Percentiles rank a stretch among this genome's conserved stretches.
These are phyloP conservation scores for Brachypodius melanocephalos DNA, from an alignment of 2,113 vertebrate genomes.

Conservation along the genomic window DNA sequence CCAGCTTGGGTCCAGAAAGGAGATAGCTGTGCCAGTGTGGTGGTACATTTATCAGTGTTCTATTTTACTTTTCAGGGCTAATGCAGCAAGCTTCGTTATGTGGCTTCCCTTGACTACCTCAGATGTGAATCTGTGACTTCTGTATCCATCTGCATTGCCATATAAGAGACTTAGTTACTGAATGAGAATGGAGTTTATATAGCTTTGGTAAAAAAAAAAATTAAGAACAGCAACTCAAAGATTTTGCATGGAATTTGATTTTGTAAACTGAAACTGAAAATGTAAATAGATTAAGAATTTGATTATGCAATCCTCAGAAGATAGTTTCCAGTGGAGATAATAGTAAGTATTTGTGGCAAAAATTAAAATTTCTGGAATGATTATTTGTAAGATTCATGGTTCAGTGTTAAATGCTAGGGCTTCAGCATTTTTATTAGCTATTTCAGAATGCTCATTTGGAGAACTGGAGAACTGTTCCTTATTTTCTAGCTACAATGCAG, in stretches of 20 bases:
- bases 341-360: not conserved
- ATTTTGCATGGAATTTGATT: not conserved
- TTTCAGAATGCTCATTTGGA: constrained; percentile 41
- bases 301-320: not conserved
- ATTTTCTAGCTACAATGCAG: constrained; percentile 57
- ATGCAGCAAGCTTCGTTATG: not conserved
- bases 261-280: not conserved
- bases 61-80: not conserved
- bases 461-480: constrained; percentile 35
- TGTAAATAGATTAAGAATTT: not conserved
- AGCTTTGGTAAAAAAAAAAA: not conserved
- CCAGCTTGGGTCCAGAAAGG: not conserved
- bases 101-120: not conserved
- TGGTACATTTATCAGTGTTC: not conserved
- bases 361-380: not conserved
- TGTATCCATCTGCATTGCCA: not conserved
- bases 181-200: not conserved
- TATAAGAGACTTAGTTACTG: not conserved
- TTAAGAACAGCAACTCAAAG: not conserved
- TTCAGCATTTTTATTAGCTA: constrained; percentile 46
- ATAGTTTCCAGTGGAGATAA: not conserved
- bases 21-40: not conserved
- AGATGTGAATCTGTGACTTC: not conserved
- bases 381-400: constrained; percentile 16
- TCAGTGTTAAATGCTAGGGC: constrained; percentile 18